Base-by-base conservation (phyloP, 2,888 invertebrate genomes). In the Entomobrya proxima region DNA sequence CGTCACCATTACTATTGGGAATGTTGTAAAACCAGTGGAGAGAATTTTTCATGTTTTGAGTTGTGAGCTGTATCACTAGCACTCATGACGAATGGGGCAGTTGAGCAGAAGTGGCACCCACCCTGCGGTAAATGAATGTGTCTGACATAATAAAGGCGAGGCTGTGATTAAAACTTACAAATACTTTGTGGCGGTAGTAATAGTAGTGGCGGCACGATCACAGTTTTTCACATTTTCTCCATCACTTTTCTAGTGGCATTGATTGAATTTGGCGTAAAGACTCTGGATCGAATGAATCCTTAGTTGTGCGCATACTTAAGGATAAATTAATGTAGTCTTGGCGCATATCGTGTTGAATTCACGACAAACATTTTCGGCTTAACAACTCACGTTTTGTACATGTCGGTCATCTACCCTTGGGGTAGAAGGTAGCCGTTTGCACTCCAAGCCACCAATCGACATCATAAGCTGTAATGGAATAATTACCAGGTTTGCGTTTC, bases 401-500 rank as follows among this genome's bases (percentile, higher is more conserved):
- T 18, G 35, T 18, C 35, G 61, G 61, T 35, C 61, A 35, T 35
- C 32, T 18, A 64, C 35, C 61, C 32, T 18, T 64, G 2, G 21
- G 18, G 15, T 35, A 64, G 32, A 9, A 35, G 18, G 15, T 35
- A 64, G 32, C 18, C 61, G 18, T 35, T 2, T 4, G 9, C 32
- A n/a, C 32, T 18, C 15, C 21, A 4, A 27, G n/a, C 44, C 47
- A 69, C 37, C 69, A 69, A 44, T 9, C 24, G 21, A n/a, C 40
- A 15, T 69, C 24, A 67, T 37, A 80, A 72, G 52, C 55, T 44
- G 69, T 69, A 69, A 80, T 72, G 32, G 47, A 55, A 72, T 80
- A 80, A 80, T 80, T 80, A 58, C 80, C 69, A 80, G 55, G 72
- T 80, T 55, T 69, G 80, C 13, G n/a, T 47, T 40, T 69, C 69